Percentiles rank a stretch among this genome's conserved stretches.
Evolutionary conservation across 2,113 vertebrate species (phyloP).

Genomic region (Megaceryle maxima): DNA sequence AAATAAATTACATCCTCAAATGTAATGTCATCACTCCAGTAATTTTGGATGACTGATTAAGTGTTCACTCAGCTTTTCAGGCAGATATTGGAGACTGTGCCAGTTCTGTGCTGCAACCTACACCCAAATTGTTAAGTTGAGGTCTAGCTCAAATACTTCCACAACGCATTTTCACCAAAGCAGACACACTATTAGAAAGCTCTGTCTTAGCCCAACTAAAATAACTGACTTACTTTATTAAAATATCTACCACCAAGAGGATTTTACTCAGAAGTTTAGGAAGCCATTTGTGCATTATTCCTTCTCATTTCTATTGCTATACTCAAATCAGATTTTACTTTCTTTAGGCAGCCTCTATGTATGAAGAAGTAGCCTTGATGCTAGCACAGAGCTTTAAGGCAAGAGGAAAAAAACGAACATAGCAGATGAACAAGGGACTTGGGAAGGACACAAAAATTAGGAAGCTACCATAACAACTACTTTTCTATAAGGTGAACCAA

Average conservation of each 20-base stretch:
- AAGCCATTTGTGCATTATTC: not conserved
- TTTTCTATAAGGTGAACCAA: not conserved
- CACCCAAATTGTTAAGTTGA: not conserved
- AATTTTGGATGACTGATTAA: not conserved
- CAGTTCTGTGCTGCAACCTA: not conserved
- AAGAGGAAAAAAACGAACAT: not conserved
- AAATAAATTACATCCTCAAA: not conserved
- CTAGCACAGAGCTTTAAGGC: not conserved
- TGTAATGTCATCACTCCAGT: not conserved
- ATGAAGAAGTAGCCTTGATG: not conserved
- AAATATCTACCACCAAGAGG: not conserved
- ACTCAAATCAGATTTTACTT: not conserved
- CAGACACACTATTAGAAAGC: not conserved
- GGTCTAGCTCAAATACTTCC: not conserved
- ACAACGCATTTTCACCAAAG: not conserved
- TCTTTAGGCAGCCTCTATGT: not conserved
- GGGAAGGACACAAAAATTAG: not conserved
- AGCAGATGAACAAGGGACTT: not conserved
- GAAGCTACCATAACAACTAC: accelerated
- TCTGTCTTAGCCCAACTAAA: not conserved
- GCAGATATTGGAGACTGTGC: not conserved
- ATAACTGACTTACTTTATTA: not conserved
- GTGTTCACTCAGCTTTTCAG: not conserved
- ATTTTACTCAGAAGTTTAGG: not conserved
- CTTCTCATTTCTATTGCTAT: not conserved